Percentiles rank a stretch among this genome's conserved stretches.
phyloP scores from a whole-genome alignment of 2,888 invertebrate genomes.

The Tetrapedia diversipes region DNA sequence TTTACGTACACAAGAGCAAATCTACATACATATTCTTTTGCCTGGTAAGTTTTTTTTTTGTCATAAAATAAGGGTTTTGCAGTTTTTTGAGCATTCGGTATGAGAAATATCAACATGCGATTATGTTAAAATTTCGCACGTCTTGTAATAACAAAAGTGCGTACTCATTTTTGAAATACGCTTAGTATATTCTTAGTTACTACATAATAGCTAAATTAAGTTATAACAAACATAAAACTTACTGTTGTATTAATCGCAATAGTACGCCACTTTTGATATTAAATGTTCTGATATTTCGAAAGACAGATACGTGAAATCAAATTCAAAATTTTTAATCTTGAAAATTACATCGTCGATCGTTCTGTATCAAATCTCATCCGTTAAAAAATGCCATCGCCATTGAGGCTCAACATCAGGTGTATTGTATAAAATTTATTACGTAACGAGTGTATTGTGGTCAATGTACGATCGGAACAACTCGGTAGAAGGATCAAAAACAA shows the following conservation, averaged over 20 bases:
- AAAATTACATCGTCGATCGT: constrained; percentile 23
- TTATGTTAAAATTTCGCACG: constrained; percentile 19
- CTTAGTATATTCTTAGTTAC: constrained; percentile 10
- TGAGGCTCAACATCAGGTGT: constrained; percentile 48
- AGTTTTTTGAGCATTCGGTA: constrained; percentile 38
- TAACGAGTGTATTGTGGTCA: constrained; percentile 60
- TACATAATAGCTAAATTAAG: neutral
- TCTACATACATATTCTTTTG: constrained; percentile 72
- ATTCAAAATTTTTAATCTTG: constrained; percentile 23
- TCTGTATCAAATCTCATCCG: constrained; percentile 16
- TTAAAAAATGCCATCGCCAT: constrained; percentile 29
- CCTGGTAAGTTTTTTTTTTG: constrained; percentile 76
- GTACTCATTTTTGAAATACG: constrained; percentile 13
- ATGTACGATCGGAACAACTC: constrained; percentile 65
- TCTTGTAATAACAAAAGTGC: constrained; percentile 29
- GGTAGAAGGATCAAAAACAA: constrained; percentile 66
- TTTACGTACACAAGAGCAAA: constrained; percentile 71
- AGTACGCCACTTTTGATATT: constrained; percentile 61
- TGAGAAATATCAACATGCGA: constrained; percentile 21
- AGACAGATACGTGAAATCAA: constrained; percentile 32
- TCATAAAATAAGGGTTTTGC: constrained; percentile 41
- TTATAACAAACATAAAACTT: constrained; percentile 51
- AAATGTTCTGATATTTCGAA: constrained; percentile 30
- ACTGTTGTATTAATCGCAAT: constrained; percentile 53
- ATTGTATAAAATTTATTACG: constrained; percentile 46